Base-by-base conservation (phyloP, 2,797 vertebrate genomes). In the Pogonophryne albipinna region DNA sequence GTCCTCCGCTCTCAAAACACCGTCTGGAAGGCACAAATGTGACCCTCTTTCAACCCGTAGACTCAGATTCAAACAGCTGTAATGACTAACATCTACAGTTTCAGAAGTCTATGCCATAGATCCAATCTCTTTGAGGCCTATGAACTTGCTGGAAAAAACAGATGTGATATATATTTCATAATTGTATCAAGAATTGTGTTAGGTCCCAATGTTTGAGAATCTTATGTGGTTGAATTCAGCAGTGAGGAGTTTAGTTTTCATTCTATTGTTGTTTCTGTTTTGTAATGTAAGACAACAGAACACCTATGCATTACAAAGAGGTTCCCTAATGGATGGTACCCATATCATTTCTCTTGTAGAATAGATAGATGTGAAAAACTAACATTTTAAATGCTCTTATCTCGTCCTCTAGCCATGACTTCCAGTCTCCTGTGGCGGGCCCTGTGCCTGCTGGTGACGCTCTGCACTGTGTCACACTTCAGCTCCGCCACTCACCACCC, bases 361-460 rank as follows among this genome's bases (percentile, higher is more conserved):
- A 38, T 9, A 38, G 34, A 51, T 4, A 7, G 8, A 14, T 56
- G 13, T 45, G 15, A 20, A 44, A 44, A 52, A 52, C 42, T 16
- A 20, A 51, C 16, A 52, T 19, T 23, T 27, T 7, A 70, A n/a
- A 14, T 78, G 73, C 20, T 66, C 60, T 84, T 78, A 42, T 80
- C 46, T 62, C 49, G 41, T 80, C 62, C 56, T 82, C 47, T 66
- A 94, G 93, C 82, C 75, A 92, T 94, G 92, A 90, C 86, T 73
- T 85, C 66, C 49, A 88, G 78, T 85, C 93, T 94, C 85, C 68
- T 72, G 83, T 80, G 93, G 80, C 86, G 68, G 68, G 71, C 82
- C 72, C 66, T 87, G 68, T 81, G 92, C 86, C 76, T 90, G 5
- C 0, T 95, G 84, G 91, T 87, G 38, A 53, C 94, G 4, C 83